phyloP scores from a whole-genome alignment of 2,888 invertebrate species.

The Rhopalosiphum nymphaeae region DNA sequence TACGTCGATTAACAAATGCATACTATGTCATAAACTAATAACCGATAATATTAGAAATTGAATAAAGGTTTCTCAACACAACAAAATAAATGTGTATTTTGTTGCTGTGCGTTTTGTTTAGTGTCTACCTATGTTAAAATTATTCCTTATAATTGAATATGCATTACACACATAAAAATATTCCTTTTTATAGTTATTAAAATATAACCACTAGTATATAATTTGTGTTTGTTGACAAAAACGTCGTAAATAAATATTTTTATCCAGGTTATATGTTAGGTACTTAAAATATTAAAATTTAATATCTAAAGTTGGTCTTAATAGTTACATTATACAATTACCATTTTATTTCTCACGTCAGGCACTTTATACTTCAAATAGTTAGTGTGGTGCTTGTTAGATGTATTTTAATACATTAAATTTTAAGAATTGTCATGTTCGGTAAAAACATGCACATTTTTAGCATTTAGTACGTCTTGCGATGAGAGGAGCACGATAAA shows the following conservation, averaged over 20 bases:
- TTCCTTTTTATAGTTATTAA: neutral
- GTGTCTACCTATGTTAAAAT: neutral
- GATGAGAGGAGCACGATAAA: neutral
- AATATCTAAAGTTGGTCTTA: neutral
- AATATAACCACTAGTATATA: neutral
- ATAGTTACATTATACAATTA: neutral
- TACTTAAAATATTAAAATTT: neutral
- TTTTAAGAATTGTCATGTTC: neutral
- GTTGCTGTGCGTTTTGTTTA: neutral
- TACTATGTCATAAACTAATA: neutral
- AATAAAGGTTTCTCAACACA: neutral
- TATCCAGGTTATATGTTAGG: no score
- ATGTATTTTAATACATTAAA: neutral
- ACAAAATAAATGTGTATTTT: neutral
- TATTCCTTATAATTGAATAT: neutral
- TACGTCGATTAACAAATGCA: neutral
- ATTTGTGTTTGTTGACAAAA: neutral
- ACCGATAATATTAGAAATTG: no score
- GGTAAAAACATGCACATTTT: neutral
- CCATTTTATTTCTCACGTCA: neutral
- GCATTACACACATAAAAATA: neutral
- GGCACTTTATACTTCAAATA: neutral
- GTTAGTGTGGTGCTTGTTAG: neutral
- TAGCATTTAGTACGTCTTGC: neutral
- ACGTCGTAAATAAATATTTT: neutral